Conservation (phyloP, 1,140 invertebrate species). For the Pseudomyrmex gracilis region DNA sequence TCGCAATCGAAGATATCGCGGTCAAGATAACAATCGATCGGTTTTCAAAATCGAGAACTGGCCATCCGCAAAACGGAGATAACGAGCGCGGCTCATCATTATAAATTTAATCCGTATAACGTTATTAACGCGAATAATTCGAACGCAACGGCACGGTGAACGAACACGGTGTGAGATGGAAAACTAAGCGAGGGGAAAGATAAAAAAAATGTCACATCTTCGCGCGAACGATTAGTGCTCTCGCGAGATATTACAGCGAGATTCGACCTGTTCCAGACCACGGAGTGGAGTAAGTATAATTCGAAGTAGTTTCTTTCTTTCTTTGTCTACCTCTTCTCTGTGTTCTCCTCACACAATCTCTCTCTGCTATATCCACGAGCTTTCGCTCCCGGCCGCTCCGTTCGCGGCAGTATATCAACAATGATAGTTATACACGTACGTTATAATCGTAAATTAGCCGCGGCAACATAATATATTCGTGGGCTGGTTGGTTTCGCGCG, state of each 20-base stretch:
- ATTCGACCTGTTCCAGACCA: conserved; percentile 40
- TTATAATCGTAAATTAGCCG: conserved; percentile 87
- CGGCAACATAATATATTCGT: conserved; percentile 86
- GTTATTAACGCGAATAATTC: background rate
- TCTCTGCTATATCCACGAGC: conserved; percentile 51
- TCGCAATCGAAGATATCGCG: background rate
- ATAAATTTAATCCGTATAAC: conserved; percentile 22
- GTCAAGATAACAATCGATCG: conserved; percentile 13
- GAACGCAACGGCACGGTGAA: background rate
- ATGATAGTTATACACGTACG: conserved; percentile 86
- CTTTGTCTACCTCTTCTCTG: background rate
- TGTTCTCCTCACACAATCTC: conserved; percentile 40
- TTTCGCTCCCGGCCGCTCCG: conserved; percentile 69
- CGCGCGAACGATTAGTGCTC: conserved; percentile 36
- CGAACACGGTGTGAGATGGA: no score
- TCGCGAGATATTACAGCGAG: conserved; percentile 47
- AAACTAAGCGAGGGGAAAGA: no score
- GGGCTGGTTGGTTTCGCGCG: conserved; percentile 84
- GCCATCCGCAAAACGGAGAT: background rate
- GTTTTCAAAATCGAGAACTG: background rate
- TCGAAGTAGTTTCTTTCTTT: conserved; percentile 51
- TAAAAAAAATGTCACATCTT: background rate
- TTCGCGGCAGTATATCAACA: conserved; percentile 84
- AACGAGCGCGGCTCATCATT: background rate
- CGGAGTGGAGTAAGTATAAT: conserved; percentile 64